Evolutionary conservation across 2,113 vertebrate species (phyloP).

Genomic region (Dipodomys ordii): DNA sequence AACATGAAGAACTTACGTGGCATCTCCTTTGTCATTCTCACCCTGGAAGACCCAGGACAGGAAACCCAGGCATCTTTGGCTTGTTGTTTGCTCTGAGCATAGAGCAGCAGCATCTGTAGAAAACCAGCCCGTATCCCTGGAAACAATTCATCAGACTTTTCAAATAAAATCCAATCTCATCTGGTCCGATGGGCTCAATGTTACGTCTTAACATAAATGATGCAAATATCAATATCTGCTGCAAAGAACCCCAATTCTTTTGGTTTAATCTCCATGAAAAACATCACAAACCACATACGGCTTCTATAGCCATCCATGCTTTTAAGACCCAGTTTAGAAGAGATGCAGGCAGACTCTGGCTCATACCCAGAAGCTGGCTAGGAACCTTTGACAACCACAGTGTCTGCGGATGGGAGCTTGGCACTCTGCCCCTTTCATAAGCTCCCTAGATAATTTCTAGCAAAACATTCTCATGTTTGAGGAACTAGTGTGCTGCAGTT

Average conservation of each 20-base stretch:
- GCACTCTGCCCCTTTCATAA: background rate
- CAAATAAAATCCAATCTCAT: constrained; percentile 71
- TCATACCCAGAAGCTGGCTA: background rate
- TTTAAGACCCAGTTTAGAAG: background rate
- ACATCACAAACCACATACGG: background rate
- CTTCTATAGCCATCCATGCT: background rate
- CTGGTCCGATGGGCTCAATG: background rate
- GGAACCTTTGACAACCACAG: background rate
- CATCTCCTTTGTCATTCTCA: constrained; percentile 45
- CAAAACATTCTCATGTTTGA: background rate
- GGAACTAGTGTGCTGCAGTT: background rate
- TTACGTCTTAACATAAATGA: constrained; percentile 71
- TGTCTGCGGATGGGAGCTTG: background rate
- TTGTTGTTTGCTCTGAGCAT: constrained; percentile 46
- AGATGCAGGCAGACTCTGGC: background rate
- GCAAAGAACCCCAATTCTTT: constrained; percentile 62
- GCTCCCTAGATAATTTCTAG: background rate
- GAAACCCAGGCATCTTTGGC: constrained; percentile 49
- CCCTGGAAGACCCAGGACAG: background rate
- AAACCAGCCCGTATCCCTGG: constrained; percentile 60
- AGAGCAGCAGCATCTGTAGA: background rate
- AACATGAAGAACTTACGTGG: constrained; percentile 52
- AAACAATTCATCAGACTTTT: constrained; percentile 72
- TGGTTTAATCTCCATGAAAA: constrained; percentile 59
- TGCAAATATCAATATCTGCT: constrained; percentile 63